A percentile compares a stretch with the other conserved stretches of the same genome.
Evolutionary conservation across 2,797 vertebrate genomes (phyloP).

Genomic region (Cyclopterus lumpus): DNA sequence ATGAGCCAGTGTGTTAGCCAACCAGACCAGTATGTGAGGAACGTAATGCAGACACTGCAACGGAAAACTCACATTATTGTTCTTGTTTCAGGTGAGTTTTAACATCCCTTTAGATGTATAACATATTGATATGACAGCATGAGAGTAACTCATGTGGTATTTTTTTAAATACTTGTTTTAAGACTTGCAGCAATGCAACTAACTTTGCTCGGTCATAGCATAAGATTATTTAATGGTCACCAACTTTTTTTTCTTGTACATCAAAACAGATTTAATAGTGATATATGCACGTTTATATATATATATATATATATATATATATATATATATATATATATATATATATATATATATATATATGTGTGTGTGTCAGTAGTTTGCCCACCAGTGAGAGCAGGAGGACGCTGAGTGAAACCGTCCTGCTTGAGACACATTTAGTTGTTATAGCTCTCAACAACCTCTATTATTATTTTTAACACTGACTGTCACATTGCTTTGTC

Average conservation of each 20-base stretch:
- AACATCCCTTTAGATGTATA: not conserved
- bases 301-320: no score
- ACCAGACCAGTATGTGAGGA: not conserved
- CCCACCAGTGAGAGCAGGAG: conserved; percentile 24
- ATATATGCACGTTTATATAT: conserved; percentile 5
- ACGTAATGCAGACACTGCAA: not conserved
- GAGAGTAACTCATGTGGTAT: not conserved
- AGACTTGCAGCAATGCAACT: not conserved
- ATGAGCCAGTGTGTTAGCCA: not conserved
- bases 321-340: no score
- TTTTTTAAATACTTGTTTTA: conserved; percentile 1
- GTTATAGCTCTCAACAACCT: conserved; percentile 43
- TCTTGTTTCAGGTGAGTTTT: not conserved
- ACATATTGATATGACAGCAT: not conserved
- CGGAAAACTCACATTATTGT: not conserved
- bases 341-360: no score
- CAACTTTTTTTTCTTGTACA: conserved; percentile 3
- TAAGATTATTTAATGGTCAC: not conserved
- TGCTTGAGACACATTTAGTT: conserved; percentile 50
- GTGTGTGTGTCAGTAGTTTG: not conserved
- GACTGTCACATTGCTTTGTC: conserved; percentile 23
- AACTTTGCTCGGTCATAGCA: not conserved
- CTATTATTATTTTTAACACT: conserved; percentile 18
- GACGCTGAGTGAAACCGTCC: conserved; percentile 36
- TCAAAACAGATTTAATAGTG: not conserved